Percentiles rank a stretch among this genome's conserved stretches.
Evolutionary conservation across 2,888 invertebrate species (phyloP).

Genomic region (Arrhopalites spinosus): DNA sequence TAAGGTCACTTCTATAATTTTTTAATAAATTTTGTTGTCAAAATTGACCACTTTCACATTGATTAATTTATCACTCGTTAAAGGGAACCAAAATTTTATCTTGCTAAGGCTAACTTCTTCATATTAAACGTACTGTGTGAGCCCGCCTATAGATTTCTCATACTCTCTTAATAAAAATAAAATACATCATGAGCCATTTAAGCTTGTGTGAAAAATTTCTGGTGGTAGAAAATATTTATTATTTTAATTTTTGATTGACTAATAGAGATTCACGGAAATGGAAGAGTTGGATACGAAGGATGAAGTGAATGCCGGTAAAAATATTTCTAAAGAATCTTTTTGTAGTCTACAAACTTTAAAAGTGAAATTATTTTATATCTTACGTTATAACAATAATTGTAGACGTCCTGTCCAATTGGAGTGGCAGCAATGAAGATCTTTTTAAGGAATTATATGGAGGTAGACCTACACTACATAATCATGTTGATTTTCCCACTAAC

Average conservation of each 20-base stretch:
- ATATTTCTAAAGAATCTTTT: too few species aligned
- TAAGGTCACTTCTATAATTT: too few species aligned
- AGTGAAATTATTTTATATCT: background rate
- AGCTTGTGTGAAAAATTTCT: too few species aligned
- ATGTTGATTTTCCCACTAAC: background rate
- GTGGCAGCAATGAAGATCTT: slow-evolving; percentile 18
- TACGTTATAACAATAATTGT: background rate
- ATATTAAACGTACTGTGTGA: too few species aligned
- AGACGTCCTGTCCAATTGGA: slow-evolving; percentile 36
- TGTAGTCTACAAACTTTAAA: background rate
- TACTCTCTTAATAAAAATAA: too few species aligned
- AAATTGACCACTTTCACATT: too few species aligned
- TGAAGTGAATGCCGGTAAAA: slow-evolving; percentile 6
- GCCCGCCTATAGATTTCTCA: too few species aligned
- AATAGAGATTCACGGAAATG: background rate
- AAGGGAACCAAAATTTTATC: too few species aligned
- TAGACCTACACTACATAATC: background rate
- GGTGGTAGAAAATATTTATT: background rate
- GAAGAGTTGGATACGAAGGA: slow-evolving; percentile 6
- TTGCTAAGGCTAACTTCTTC: too few species aligned
- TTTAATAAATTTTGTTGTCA: too few species aligned
- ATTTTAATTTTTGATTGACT: background rate
- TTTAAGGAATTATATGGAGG: slow-evolving; percentile 28
- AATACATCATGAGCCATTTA: too few species aligned
- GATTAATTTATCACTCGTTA: too few species aligned